These are phyloP conservation scores for Lasiurus cinereus DNA, from an alignment of 2,113 vertebrate genomes.

Conservation along the genomic window DNA sequence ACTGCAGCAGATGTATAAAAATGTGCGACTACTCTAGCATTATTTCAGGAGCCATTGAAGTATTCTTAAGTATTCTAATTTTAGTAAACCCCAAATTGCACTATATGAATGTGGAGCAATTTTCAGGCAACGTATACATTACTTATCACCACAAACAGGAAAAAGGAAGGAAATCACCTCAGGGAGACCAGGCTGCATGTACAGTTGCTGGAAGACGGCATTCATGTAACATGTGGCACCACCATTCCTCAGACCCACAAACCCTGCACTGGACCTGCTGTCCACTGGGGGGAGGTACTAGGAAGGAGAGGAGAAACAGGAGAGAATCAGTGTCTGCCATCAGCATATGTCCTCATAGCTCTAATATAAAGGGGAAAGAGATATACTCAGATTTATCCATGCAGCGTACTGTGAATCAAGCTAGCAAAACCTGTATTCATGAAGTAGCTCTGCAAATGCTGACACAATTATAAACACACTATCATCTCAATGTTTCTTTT, in stretches of 20 bases:
- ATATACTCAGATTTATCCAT: neutral
- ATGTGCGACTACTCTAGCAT: neutral
- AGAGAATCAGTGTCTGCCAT: neutral
- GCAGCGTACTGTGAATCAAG: neutral
- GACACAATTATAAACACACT: neutral
- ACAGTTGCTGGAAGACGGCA: constrained; percentile 98
- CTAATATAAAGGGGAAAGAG: neutral
- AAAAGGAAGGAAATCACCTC: constrained; percentile 89
- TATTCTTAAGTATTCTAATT: neutral
- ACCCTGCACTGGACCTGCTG: constrained; percentile 96
- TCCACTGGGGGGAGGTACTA: constrained; percentile 98
- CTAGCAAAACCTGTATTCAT: neutral
- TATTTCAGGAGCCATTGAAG: constrained; percentile 27
- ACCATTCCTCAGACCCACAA: constrained; percentile 98
- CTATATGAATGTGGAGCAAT: neutral
- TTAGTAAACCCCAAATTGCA: neutral
- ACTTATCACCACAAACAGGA: neutral
- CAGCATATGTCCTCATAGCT: neutral
- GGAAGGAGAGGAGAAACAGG: neutral
- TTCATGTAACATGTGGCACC: constrained; percentile 99
- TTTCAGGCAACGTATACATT: neutral
- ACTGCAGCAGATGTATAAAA: constrained; percentile 7
- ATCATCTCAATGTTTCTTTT: neutral
- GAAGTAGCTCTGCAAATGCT: neutral
- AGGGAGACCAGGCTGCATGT: constrained; percentile 98